phyloP scores from a whole-genome alignment of 1,140 invertebrate species.

The Pollicipes pollicipes region DNA sequence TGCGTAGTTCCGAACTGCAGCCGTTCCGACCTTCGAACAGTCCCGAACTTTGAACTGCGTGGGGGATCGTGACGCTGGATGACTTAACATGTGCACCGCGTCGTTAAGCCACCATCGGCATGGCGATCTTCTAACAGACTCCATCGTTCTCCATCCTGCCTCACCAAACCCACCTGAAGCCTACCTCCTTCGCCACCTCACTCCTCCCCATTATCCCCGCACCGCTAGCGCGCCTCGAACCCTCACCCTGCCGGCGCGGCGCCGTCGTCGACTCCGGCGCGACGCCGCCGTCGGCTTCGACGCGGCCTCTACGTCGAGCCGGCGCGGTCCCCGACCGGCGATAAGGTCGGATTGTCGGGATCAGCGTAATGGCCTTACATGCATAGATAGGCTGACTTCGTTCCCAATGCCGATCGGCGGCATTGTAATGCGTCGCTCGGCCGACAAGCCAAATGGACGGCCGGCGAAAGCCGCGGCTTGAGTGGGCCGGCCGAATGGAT shows the following conservation, averaged over 20 bases:
- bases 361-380: neutral
- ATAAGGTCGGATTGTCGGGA: neutral
- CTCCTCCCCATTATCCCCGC: neutral
- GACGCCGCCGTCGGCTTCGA: too few species aligned
- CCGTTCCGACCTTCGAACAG: neutral
- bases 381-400: neutral
- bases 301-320: too few species aligned
- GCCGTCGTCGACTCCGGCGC: too few species aligned
- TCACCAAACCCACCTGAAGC: neutral
- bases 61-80: too few species aligned
- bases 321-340: too few species aligned
- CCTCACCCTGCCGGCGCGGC: too few species aligned
- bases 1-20: too few species aligned
- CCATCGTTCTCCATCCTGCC: too few species aligned
- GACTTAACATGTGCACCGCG: too few species aligned
- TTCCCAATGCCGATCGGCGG: neutral
- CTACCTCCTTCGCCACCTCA: neutral
- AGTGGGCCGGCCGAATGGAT: neutral
- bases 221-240: neutral
- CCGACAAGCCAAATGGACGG: neutral
- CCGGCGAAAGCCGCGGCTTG: neutral
- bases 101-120: neutral
- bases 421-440: too few species aligned
- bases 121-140: too few species aligned
- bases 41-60: too few species aligned